Evolutionary conservation across 2,888 invertebrate genomes (phyloP).

Genomic region (Chloromyia formosa): DNA sequence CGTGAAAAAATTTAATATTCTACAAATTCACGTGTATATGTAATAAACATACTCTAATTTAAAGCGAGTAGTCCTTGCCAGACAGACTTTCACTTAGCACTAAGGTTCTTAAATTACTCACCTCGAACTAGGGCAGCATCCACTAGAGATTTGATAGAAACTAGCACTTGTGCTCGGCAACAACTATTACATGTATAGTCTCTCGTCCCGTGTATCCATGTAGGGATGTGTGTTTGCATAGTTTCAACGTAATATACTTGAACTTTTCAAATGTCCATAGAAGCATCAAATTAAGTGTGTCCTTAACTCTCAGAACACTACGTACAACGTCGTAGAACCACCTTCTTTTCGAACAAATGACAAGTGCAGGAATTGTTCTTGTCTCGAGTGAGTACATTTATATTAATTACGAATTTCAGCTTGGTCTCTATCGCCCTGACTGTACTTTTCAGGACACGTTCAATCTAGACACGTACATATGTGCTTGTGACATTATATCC

Average conservation of each 20-base stretch:
- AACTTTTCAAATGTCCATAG: neutral
- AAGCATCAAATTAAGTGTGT: constrained; percentile 26
- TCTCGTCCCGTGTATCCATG: neutral
- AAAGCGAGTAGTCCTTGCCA: neutral
- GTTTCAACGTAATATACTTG: neutral
- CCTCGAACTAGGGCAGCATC: no score
- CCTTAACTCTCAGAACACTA: constrained; percentile 14
- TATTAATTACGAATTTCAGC: neutral
- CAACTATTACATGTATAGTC: no score
- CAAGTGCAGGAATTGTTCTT: neutral
- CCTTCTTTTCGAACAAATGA: neutral
- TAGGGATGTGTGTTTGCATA: no score
- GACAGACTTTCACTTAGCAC: neutral
- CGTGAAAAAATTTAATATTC: constrained; percentile 2
- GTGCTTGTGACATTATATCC: constrained; percentile 2
- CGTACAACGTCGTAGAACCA: neutral
- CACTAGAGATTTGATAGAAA: no score
- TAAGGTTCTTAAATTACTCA: no score
- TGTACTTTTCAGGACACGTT: neutral
- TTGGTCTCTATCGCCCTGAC: no score
- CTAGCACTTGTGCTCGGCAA: neutral
- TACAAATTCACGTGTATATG: neutral
- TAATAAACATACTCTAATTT: no score
- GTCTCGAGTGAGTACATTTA: neutral
- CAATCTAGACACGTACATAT: neutral